A percentile compares a stretch with the other conserved stretches of the same genome.
phyloP scores from a whole-genome alignment of 2,797 vertebrate species.

The Nannoperca obscura region DNA sequence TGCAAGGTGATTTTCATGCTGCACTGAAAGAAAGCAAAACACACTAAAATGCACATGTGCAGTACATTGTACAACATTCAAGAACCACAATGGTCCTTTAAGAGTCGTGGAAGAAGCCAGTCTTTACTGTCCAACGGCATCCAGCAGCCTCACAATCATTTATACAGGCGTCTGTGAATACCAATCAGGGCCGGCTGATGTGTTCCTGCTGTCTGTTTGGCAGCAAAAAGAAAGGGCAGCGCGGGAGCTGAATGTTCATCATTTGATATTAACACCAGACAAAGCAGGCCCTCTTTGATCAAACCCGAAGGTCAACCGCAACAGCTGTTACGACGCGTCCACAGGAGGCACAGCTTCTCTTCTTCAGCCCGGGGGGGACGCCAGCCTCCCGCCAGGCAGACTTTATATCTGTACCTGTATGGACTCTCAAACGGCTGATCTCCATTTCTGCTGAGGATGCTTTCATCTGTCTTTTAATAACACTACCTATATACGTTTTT shows the following conservation, averaged over 20 bases:
- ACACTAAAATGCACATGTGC: not conserved
- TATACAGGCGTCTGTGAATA: conserved; percentile 63
- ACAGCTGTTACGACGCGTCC: conserved; percentile 68
- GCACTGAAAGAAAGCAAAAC: not conserved
- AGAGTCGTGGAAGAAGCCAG: not conserved
- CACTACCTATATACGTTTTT: not conserved
- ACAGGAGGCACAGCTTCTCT: conserved; percentile 53
- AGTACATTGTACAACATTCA: not conserved
- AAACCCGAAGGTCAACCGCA: conserved; percentile 77
- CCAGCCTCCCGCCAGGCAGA: conserved; percentile 32
- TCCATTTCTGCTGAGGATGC: not conserved
- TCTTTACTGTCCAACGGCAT: conserved; percentile 52
- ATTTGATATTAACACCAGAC: conserved; percentile 79
- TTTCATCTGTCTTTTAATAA: not conserved
- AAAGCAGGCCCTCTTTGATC: conserved; percentile 80
- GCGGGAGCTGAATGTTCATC: conserved; percentile 74
- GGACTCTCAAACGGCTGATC: not conserved
- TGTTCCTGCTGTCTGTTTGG: conserved; percentile 68
- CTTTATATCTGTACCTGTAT: not conserved
- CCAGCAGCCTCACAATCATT: conserved; percentile 62
- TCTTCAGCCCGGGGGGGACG: conserved; percentile 53
- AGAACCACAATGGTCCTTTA: not conserved
- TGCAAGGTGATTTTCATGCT: not conserved
- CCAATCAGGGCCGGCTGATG: conserved; percentile 64
- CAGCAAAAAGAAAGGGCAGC: conserved; percentile 69